Evolutionary conservation across 2,113 vertebrate genomes (phyloP).

Genomic region (Theristicus caerulescens): DNA sequence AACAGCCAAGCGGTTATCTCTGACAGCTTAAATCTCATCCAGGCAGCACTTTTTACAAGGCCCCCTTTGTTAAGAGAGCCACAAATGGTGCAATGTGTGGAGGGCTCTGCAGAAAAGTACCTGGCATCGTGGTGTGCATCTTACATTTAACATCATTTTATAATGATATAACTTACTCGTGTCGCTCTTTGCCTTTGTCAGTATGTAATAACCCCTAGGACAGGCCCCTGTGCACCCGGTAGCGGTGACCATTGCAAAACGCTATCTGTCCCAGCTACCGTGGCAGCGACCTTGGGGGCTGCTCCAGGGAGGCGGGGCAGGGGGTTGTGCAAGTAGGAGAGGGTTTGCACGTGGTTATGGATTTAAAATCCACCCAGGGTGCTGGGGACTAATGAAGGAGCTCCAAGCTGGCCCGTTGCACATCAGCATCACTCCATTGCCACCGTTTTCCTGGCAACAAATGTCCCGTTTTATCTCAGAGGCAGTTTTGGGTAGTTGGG

Average conservation of each 20-base stretch:
- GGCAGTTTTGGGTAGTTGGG: background rate
- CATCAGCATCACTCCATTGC: background rate
- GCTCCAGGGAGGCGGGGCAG: background rate
- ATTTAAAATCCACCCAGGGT: background rate
- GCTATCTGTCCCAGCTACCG: background rate
- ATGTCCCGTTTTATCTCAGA: background rate
- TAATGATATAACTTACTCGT: background rate
- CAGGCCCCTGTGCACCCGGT: accelerated
- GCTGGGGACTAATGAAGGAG: background rate
- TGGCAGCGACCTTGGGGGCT: accelerated
- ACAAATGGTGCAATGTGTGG: background rate
- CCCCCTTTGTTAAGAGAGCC: background rate
- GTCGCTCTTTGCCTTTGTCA: background rate
- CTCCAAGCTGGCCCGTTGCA: background rate
- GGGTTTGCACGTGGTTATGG: background rate
- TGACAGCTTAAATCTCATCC: background rate
- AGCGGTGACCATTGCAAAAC: background rate
- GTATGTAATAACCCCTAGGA: background rate
- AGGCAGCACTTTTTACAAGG: background rate
- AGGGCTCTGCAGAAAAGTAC: background rate
- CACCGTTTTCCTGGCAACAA: background rate
- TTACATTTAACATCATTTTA: background rate
- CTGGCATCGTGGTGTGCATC: background rate
- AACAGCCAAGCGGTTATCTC: conserved; percentile 35
- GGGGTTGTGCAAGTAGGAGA: background rate